Evolutionary conservation across 2,797 vertebrate genomes (phyloP), one percentile per base, ranked within the genome.

Genomic region (Squalus acanthias): DNA sequence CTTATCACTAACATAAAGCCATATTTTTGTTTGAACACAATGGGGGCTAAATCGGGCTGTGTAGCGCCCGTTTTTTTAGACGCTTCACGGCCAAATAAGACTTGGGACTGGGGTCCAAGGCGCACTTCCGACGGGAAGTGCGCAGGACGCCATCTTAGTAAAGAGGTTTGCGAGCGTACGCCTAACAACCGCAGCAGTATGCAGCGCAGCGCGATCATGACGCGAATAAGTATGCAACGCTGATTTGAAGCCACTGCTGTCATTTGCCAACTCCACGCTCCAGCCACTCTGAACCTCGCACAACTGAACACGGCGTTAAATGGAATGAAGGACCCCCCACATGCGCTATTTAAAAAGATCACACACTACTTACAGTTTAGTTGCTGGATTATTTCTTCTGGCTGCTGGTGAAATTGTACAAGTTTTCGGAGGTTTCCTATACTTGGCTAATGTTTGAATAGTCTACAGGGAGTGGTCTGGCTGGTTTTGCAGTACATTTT

Each of bases 21-120:
- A 92, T 63, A 91, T 65, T 65, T 65, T 65, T 33, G 87, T 93
- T 95, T 74, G 69, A 95, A 95, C 8, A 72, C 29, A 95, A 70
- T 92, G 60, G n/a, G 57, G 33, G 13, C 60, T 8, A 60, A 57
- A 17, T 92, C 12, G 2, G 26, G 5, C 12, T 15, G 15, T n/a
- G 33, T 17, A 24, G 7, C 9, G 74, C 29, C 26, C 74, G 29
- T 9, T 79, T n/a, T 39, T 79, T 79, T 33, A n/a, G 33, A 29
- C 2, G 33, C 15, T 65, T 65, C 33, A 60, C 9, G 15, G 10
- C 1, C 4, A 29, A 33, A 5, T 65, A 63, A 33, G 10, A 63
- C 29, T n/a, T 3, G 29, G 63, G 46, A 33, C 0, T 65, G 29
- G 29, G 5, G 29, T 5, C 57, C 63, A 57, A 63, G 29, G 33